phyloP scores from a whole-genome alignment of 2,888 invertebrate species.

The Stenotaenia linearis region DNA sequence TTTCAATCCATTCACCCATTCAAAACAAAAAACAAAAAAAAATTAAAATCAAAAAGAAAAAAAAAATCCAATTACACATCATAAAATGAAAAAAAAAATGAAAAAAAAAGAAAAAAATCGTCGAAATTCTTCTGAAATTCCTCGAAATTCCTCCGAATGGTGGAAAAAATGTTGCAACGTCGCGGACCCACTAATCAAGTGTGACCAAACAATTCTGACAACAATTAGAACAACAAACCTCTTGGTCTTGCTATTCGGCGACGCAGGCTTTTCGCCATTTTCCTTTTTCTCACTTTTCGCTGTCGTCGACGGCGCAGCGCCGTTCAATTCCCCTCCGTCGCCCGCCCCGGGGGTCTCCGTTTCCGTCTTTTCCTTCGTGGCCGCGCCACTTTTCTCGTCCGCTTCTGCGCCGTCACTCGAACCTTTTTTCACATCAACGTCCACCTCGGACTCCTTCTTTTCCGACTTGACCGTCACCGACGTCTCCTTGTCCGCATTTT shows the following conservation, averaged over 20 bases:
- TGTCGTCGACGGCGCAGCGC: background rate
- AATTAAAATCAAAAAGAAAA: background rate
- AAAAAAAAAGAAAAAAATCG: background rate
- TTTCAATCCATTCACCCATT: background rate
- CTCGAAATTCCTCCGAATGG: no score
- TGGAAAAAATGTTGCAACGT: no score
- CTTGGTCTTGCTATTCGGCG: conserved; percentile 38
- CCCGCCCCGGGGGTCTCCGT: background rate
- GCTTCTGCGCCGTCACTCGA: background rate
- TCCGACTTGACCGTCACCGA: background rate
- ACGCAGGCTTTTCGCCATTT: background rate
- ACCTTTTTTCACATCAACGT: background rate
- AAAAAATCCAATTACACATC: background rate
- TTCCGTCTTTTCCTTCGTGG: background rate
- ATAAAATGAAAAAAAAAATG: no score
- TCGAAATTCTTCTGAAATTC: background rate
- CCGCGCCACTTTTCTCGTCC: background rate
- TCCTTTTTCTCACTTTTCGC: background rate
- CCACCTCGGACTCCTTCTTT: background rate
- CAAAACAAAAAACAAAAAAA: background rate
- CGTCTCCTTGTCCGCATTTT: background rate
- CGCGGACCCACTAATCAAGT: background rate
- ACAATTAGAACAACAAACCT: conserved; percentile 38
- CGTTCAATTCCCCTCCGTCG: background rate
- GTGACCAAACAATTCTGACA: background rate